Evolutionary conservation across 35 echinoderm and acorn worm genomes (phyloP), one percentile per base, ranked within the genome.

Genomic region (Patiria miniata): DNA sequence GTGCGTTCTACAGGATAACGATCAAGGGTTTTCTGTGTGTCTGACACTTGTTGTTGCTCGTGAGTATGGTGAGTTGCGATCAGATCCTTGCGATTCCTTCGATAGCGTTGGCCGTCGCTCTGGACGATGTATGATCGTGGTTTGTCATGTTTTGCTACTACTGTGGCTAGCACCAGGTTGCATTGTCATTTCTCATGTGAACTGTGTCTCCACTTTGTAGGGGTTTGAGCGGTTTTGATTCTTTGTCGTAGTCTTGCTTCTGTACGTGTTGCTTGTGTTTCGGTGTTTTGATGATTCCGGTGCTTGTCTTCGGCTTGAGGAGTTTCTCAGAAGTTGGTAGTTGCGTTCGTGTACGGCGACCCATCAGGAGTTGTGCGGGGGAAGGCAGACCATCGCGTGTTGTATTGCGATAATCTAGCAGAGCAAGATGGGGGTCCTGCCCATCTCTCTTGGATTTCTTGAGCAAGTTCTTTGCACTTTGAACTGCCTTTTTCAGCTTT

Each of bases 401-500:
- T 51, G 86, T 81, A 30, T 88, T 88, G 19, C 37, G 61, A 57
- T 88, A 88, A 61, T 60, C 68, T 0, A 88, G 78, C 39, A 88
- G 37, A 58, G 86, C 86, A 10, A 88, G 29, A 40, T 88, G 40
- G 36, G 78, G 78, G 61, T 88, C 86, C 18, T 37, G 5, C 12
- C 54, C 54, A 36, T 81, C 78, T 29, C 28, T 36, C 39, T 56
- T 16, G 30, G 86, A 47, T 78, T 88, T 88, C 16, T 82, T 30
- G 15, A 82, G 19, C 51, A 88, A 33, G 21, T 81, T 52, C 81
- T 88, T 88, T 36, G 57, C 78, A 30, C 82, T 87, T 51, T 92
- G 90, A 23, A 82, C 90, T 19, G 78, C 85, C n/a, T 86, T 92
- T 87, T 82, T 92, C 85, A 18, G 90, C 77, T 82, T 73, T 85